Evolutionary conservation across 2,888 invertebrate genomes (phyloP).

Genomic region (Dasysyrphus albostriatus): DNA sequence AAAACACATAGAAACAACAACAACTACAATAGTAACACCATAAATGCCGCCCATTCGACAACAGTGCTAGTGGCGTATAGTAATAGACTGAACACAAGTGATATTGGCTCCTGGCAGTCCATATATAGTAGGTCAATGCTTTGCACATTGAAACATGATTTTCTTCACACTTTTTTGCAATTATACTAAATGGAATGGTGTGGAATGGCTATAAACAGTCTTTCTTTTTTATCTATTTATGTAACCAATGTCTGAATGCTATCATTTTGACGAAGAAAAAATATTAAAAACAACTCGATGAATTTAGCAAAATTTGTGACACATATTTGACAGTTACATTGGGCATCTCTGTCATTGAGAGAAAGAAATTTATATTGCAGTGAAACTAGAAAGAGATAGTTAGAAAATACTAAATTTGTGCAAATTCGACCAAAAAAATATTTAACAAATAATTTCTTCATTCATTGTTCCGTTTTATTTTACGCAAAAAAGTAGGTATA

Average conservation of each 20-base stretch:
- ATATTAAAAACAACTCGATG: background rate
- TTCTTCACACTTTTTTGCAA: too few relatives aligned
- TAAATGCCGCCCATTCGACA: too few relatives aligned
- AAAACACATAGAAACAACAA: too few relatives aligned
- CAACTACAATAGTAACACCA: too few relatives aligned
- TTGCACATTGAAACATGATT: too few relatives aligned
- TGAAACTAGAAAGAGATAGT: conserved; percentile 53
- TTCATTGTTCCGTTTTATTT: conserved; percentile 42
- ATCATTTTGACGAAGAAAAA: conserved; percentile 7
- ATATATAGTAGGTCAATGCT: too few relatives aligned
- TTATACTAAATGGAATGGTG: too few relatives aligned
- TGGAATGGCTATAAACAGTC: too few relatives aligned
- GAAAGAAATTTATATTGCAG: conserved; percentile 1
- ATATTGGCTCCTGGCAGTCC: too few relatives aligned
- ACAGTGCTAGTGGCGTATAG: too few relatives aligned
- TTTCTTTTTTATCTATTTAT: too few relatives aligned
- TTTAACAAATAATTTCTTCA: conserved; percentile 39
- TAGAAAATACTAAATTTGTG: conserved; percentile 54
- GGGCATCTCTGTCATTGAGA: conserved; percentile 10
- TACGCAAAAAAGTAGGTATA: conserved; percentile 46
- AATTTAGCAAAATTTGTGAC: conserved; percentile 10
- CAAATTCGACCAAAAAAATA: conserved; percentile 49
- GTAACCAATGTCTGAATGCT: background rate
- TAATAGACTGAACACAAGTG: too few relatives aligned
- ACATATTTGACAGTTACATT: conserved; percentile 45